Percentiles rank a stretch among this genome's conserved stretches.
Evolutionary conservation across 2,888 invertebrate genomes (phyloP).

Genomic region (Drosophila neotestacea): DNA sequence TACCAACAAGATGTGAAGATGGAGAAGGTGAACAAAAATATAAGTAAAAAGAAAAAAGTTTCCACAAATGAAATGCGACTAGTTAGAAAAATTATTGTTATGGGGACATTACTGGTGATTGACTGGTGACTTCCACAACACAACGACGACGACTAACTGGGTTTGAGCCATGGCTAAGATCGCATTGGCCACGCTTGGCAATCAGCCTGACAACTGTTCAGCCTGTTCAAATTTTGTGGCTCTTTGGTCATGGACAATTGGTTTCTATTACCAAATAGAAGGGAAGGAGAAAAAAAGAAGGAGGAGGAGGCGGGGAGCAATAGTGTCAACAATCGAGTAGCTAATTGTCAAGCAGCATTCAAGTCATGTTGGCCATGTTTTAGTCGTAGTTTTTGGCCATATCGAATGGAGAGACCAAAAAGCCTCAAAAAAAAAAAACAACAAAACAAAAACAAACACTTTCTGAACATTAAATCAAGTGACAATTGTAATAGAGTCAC

Average conservation of each 20-base stretch:
- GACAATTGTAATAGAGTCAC: constrained; percentile 57
- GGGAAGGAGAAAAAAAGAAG: background rate
- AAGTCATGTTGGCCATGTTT: constrained; percentile 41
- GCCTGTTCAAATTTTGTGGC: constrained; percentile 9
- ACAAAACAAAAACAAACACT: constrained; percentile 35
- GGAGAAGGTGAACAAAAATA: constrained; percentile 1
- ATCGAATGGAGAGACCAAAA: constrained; percentile 46
- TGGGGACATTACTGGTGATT: constrained; percentile 23
- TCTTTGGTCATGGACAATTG: constrained; percentile 64
- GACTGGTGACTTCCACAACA: background rate
- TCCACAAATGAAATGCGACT: constrained; percentile 48
- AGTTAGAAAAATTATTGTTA: constrained; percentile 7
- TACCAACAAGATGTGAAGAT: constrained; percentile 16
- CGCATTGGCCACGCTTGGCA: constrained; percentile 66
- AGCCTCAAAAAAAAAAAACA: background rate
- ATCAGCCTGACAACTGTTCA: constrained; percentile 44
- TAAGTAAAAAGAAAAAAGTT: constrained; percentile 13
- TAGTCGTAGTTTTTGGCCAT: constrained; percentile 32
- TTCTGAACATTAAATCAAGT: constrained; percentile 63
- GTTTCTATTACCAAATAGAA: constrained; percentile 29
- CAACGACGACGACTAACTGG: constrained; percentile 21
- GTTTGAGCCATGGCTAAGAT: constrained; percentile 30
- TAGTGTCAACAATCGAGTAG: constrained; percentile 59
- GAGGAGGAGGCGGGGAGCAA: background rate
- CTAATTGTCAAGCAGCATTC: constrained; percentile 62